Evolutionary conservation across 2,113 vertebrate species (phyloP), one percentile per base, ranked within the genome.

Genomic region (Ranitomeya imitator): DNA sequence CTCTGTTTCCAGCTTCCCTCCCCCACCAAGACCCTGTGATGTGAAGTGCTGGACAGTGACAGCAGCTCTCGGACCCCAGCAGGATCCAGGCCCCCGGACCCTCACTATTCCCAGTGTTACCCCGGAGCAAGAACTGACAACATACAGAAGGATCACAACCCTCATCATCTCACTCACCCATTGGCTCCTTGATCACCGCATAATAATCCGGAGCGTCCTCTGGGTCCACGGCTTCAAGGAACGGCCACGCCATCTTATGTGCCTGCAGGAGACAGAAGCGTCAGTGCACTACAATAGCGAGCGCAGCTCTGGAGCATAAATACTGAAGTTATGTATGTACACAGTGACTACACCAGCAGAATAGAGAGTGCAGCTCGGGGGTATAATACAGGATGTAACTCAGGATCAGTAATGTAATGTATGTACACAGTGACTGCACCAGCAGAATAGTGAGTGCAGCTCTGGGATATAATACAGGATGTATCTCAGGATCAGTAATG

Each of bases 181-280:
- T 99, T 1, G 98, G 98, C 86, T 99, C 98, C 93, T 99, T 99
- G 92, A 99, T 99, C 59, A 99, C 97, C 14, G 96, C 96, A 51
- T 99, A 99, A 93, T 99, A 99, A 96, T 99, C 98, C 79, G 98
- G 98, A 3, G 98, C 98, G 16, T 99, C 98, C 0, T 98, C 97
- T 16, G 98, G 97, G 91, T 99, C 98, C 91, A 99, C 98, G 0
- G 98, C 97, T 91, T 99, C 98, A 51, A 99, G 94, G 94, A 99
- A 99, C 0, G 98, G 98, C 98, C 98, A 99, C 0, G 98, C 98
- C 98, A 99, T 99, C 92, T 99, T 99, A 93, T 99, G 98, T 90
- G 98, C 94, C 98, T 99, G 90, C 60, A 51, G 92, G 51, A 18
- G 37, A 79, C 85, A 88, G 91, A 90, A 23, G 8, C 85, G 12